A percentile compares a stretch with the other conserved stretches of the same genome.
Evolutionary conservation across 2,888 invertebrate species (phyloP).

Genomic region (Mayetiola destructor): DNA sequence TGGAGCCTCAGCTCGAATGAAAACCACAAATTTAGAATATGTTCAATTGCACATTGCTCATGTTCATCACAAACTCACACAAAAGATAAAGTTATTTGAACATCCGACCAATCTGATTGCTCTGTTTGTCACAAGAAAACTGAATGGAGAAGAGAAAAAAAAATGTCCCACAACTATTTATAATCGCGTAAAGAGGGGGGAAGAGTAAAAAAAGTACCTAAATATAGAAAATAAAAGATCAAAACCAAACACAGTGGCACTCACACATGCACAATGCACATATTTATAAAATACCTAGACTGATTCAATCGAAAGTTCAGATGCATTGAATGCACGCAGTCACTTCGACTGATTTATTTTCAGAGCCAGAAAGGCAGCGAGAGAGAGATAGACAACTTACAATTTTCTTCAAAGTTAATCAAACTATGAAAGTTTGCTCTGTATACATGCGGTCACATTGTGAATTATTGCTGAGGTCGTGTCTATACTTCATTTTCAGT

Average conservation of each 20-base stretch:
- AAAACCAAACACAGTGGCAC: background rate
- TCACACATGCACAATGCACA: background rate
- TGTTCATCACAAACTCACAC: too few relatives aligned
- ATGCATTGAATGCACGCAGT: too few relatives aligned
- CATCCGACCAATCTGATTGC: background rate
- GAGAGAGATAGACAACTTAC: background rate
- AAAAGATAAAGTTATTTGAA: background rate
- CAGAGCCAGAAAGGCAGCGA: background rate
- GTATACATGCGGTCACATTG: background rate
- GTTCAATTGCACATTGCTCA: background rate
- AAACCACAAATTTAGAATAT: background rate
- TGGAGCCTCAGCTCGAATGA: background rate
- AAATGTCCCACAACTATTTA: background rate
- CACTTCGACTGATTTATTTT: background rate
- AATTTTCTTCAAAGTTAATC: background rate
- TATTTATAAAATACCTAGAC: background rate
- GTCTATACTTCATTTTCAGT: background rate
- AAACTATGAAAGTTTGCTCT: background rate
- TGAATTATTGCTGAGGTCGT: constrained; percentile 3
- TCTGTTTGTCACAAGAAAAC: background rate
- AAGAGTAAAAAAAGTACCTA: too few relatives aligned
- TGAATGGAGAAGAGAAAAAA: background rate
- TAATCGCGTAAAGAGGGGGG: too few relatives aligned
- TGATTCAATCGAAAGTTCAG: background rate
- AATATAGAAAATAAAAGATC: background rate